Percentiles rank a stretch among this genome's conserved stretches.
Evolutionary conservation across 2,888 invertebrate species (phyloP).

Genomic region (Koerneria pararmatus): DNA sequence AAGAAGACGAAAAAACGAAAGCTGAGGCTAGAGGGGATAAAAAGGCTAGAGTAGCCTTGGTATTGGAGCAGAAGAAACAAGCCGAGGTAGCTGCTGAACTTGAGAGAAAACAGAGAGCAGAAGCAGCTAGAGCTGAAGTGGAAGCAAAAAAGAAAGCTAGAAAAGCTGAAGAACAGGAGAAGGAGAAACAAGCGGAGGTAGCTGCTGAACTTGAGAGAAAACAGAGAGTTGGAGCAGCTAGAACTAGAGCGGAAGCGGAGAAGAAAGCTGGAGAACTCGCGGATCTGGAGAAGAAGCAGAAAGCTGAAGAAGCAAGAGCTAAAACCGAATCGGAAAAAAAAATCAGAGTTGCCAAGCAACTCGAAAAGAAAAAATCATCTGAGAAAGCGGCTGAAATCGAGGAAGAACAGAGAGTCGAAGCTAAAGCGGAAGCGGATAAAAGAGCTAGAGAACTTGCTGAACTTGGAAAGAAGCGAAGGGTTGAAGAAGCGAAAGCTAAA

Average conservation of each 20-base stretch:
- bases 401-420: background rate
- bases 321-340: constrained; percentile 24
- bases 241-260: background rate
- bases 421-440: constrained; percentile 11
- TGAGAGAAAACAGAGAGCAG: too few species aligned
- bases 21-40: background rate
- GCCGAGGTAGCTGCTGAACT: background rate
- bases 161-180: constrained; percentile 3
- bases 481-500: constrained; percentile 25
- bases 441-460: constrained; percentile 19
- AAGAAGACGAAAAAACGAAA: too few species aligned
- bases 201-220: background rate
- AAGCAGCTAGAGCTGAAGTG: too few species aligned
- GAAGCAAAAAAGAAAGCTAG: constrained; percentile 10
- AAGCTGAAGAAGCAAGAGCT: constrained; percentile 19
- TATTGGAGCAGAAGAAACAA: background rate
- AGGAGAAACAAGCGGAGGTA: background rate
- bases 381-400: background rate
- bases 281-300: constrained; percentile 20
- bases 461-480: constrained; percentile 16
- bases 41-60: constrained; percentile 5
- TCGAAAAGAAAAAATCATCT: background rate
- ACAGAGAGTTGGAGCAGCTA: constrained; percentile 3
- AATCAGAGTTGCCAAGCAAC: constrained; percentile 19
- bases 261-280: constrained; percentile 3